Evolutionary conservation across 2,797 vertebrate species (phyloP).

Genomic region (Arctocebus calabarensis): DNA sequence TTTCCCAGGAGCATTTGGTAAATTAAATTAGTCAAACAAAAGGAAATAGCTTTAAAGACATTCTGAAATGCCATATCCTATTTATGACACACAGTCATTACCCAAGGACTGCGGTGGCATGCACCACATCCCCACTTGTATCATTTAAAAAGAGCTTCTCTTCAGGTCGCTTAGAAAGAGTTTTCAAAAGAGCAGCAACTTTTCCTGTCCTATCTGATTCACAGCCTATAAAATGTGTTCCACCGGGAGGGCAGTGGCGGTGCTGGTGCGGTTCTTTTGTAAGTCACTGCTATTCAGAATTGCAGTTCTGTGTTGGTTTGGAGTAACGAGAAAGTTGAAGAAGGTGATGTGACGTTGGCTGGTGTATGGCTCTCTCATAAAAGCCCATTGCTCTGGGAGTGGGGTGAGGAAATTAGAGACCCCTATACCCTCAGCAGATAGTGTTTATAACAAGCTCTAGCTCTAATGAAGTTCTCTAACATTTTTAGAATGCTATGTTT

Average conservation of each 20-base stretch:
- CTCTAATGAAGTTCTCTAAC: neutral
- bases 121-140: no score
- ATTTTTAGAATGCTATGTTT: neutral
- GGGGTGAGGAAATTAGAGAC: neutral
- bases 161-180: neutral
- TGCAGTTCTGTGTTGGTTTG: neutral
- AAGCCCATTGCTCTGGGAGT: neutral
- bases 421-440: neutral
- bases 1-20: constrained; percentile 81
- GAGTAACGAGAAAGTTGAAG: neutral
- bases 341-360: neutral
- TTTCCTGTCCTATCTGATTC: neutral
- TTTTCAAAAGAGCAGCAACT: neutral
- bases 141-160: neutral
- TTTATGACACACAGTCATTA: constrained; percentile 67
- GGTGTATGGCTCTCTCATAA: neutral
- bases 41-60: constrained; percentile 77
- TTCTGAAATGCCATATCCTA: constrained; percentile 73
- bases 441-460: neutral
- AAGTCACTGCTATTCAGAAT: neutral
- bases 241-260: neutral
- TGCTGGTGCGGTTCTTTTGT: neutral
- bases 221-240: neutral
- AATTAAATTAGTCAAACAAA: constrained; percentile 84
- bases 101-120: neutral